Evolutionary conservation across 2,797 vertebrate species (phyloP).

Genomic region (Ataeniobius toweri): DNA sequence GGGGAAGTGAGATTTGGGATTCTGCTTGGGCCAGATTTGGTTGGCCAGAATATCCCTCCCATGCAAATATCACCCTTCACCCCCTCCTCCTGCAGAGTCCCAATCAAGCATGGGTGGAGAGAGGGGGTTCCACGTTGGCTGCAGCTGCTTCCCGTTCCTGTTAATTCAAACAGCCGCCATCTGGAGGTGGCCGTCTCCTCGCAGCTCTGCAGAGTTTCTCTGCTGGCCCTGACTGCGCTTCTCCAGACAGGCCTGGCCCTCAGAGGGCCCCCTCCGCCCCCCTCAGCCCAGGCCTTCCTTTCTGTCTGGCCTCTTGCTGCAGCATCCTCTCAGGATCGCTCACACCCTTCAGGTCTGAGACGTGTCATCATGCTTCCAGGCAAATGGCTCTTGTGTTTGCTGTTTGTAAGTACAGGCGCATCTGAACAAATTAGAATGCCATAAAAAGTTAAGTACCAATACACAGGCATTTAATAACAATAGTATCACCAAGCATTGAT

Average conservation of each 20-base stretch:
- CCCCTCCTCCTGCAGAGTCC: constrained; percentile 77
- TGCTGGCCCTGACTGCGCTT: constrained; percentile 51
- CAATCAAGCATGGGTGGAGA: constrained; percentile 82
- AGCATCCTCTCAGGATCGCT: constrained; percentile 33
- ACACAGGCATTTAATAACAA: no score
- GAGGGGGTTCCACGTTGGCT: constrained; percentile 69
- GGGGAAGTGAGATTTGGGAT: constrained; percentile 94
- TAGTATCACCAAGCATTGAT: no score
- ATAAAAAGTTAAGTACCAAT: background rate
- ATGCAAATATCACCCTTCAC: constrained; percentile 91
- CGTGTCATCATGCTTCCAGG: background rate
- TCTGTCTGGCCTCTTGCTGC: constrained; percentile 26
- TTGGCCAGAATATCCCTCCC: constrained; percentile 92
- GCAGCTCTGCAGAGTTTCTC: constrained; percentile 78
- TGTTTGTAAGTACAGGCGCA: background rate
- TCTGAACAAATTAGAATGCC: background rate
- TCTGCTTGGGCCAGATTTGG: constrained; percentile 84
- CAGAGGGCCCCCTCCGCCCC: constrained; percentile 53
- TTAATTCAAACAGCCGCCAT: constrained; percentile 85
- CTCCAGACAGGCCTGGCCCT: constrained; percentile 53
- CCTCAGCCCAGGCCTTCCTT: background rate
- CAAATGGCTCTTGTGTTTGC: background rate
- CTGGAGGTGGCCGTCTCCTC: constrained; percentile 82
- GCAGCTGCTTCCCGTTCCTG: constrained; percentile 93
- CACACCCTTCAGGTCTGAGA: constrained; percentile 30